Evolutionary conservation across 2,113 vertebrate genomes (phyloP), one percentile per base, ranked within the genome.

Genomic region (Labrus mixtus): DNA sequence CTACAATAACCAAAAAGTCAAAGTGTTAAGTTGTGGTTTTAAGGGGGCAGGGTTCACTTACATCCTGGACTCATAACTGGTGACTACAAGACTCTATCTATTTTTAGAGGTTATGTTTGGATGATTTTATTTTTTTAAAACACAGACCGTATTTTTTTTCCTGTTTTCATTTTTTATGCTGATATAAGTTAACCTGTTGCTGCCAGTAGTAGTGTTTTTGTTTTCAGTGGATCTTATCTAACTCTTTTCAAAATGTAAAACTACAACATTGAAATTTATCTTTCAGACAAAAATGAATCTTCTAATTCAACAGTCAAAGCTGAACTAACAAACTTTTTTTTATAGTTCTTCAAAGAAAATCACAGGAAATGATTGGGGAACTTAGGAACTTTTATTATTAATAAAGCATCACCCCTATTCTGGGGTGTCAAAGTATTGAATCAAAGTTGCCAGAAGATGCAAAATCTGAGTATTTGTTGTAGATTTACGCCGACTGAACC

Each of bases 401-500:
- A 25, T 20, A 50, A 39, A 62, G 7, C 0, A 0, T 11, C 23
- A 16, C 57, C 0, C 1, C 2, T 25, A 1, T 33, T 41, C 8
- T 39, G 13, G 29, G 2, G 4, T 23, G 15, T 60, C 1, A 59
- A 10, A 60, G 39, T 41, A 25, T 39, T 46, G 23, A 20, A 46
- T 48, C 20, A 48, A 46, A 11, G 1, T 46, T 39, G 6, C 20
- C 29, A 33, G 8, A 41, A 48, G 25, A 33, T 48, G 33, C 33
- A 45, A 22, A 29, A 8, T 46, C 16, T 56, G 8, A 61, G 5
- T 66, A 19, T 48, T 22, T 73, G 4, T 22, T 4, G 43, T 5
- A 22, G 13, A 37, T 61, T 57, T 9, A 53, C 56, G 9, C 37
- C 10, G n/a, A 22, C 20, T 25, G 17, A 88, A 25, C n/a, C 46